phyloP scores from a whole-genome alignment of 2,888 invertebrate species.

The Andrena flavipes region DNA sequence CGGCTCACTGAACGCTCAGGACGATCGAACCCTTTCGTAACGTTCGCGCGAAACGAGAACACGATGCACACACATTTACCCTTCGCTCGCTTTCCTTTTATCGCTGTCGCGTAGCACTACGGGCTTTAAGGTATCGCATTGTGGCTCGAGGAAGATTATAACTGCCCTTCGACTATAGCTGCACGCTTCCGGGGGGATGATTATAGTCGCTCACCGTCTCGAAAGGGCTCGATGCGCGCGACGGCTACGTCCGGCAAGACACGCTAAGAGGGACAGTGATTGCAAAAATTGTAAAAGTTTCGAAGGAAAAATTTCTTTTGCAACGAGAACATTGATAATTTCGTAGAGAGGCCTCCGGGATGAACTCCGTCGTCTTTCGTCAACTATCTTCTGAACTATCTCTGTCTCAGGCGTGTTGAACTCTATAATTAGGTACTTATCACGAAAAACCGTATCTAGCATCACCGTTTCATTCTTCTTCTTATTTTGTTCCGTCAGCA shows the following conservation, averaged over 20 bases:
- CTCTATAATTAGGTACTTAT: conserved; percentile 63
- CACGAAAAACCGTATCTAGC: conserved; percentile 66
- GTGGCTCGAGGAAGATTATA: conserved; percentile 10
- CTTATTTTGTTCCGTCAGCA: conserved; percentile 9
- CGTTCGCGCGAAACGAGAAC: conserved; percentile 14
- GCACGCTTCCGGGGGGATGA: neutral
- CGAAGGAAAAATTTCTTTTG: conserved; percentile 27
- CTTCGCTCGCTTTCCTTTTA: neutral
- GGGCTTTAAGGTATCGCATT: conserved; percentile 7
- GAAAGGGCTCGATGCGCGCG: conserved; percentile 26
- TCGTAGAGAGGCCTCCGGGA: conserved; percentile 15
- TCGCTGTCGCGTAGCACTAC: conserved; percentile 8
- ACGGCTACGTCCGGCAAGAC: conserved; percentile 7
- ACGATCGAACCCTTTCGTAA: conserved; percentile 30
- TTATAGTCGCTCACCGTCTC: conserved; percentile 5
- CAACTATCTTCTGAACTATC: conserved; percentile 1
- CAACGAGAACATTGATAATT: conserved; percentile 20
- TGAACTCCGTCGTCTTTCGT: conserved; percentile 23
- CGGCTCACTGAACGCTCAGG: conserved; percentile 22
- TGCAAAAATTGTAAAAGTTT: conserved; percentile 59
- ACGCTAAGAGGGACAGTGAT: conserved; percentile 35
- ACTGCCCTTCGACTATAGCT: neutral
- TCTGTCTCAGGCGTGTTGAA: conserved; percentile 49
- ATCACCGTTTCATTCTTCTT: conserved; percentile 53
- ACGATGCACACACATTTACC: conserved; percentile 15